Evolutionary conservation across 92 coral and sea anemone genomes (phyloP).

Genomic region (Zoanthus gigantus): DNA sequence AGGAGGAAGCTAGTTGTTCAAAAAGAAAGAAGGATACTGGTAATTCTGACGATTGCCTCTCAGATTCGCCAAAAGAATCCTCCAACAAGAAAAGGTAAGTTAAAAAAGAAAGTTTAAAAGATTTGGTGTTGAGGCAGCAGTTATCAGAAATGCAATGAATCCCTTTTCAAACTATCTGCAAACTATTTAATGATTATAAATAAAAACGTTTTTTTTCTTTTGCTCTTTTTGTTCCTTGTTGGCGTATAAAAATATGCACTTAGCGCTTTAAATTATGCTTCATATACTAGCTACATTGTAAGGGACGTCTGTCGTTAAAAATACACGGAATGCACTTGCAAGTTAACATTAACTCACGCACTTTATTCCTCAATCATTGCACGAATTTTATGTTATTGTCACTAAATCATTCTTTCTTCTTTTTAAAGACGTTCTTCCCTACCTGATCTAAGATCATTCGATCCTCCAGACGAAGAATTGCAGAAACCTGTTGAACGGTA

Average conservation of each 20-base stretch:
- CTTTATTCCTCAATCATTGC: background rate
- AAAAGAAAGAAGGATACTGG: conserved; percentile 57
- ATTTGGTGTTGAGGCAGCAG: background rate
- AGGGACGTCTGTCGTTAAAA: background rate
- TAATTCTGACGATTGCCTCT: conserved; percentile 49
- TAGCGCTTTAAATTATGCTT: no score
- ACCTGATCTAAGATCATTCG: conserved; percentile 71
- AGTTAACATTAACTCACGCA: background rate
- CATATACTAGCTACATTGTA: background rate
- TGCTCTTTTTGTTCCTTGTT: background rate
- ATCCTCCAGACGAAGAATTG: conserved; percentile 52
- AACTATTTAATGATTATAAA: background rate
- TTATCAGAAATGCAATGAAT: background rate
- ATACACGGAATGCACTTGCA: conserved; percentile 8
- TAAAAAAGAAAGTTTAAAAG: background rate
- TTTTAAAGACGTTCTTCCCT: conserved; percentile 76
- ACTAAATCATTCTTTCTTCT: conserved; percentile 19
- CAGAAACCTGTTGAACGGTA: conserved; percentile 58
- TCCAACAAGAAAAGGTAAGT: conserved; percentile 30
- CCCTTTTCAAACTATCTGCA: background rate
- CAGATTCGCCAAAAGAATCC: conserved; percentile 21
- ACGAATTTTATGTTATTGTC: background rate
- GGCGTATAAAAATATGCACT: background rate
- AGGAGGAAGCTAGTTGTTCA: conserved; percentile 35
- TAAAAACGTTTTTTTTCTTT: background rate